phyloP scores from a whole-genome alignment of 1,140 invertebrate species.

The Hetaerina americana region DNA sequence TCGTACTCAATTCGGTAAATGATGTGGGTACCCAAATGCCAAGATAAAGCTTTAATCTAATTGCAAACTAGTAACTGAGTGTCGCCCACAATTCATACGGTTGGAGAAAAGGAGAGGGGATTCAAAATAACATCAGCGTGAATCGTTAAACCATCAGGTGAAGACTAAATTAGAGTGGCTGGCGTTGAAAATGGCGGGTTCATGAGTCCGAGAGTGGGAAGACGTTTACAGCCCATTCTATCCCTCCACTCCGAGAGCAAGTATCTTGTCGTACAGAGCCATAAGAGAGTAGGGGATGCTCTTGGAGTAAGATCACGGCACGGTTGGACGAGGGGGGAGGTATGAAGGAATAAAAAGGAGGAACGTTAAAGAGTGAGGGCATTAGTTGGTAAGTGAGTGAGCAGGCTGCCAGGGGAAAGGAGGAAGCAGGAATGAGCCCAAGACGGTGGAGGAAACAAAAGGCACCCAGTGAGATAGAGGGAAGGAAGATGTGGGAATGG shows the following conservation, averaged over 20 bases:
- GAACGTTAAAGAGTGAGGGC: background rate
- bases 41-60: too few relatives aligned
- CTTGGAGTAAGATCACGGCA: background rate
- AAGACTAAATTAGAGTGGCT: background rate
- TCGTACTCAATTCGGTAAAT: too few relatives aligned
- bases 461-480: background rate
- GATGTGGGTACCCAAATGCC: too few relatives aligned
- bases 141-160: background rate
- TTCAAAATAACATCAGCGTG: background rate
- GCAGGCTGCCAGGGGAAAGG: background rate
- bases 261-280: background rate
- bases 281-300: background rate
- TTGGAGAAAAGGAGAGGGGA: background rate
- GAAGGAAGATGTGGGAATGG: background rate
- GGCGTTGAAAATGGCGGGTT: background rate
- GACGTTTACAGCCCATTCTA: background rate
- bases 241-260: background rate
- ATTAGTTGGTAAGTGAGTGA: background rate
- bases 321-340: background rate
- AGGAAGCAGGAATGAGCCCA: background rate
- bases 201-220: background rate
- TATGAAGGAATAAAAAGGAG: background rate
- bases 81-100: too few relatives aligned
- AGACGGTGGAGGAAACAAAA: background rate
- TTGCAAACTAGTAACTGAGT: too few relatives aligned